These are phyloP conservation scores for Octopus bimaculoides DNA, from an alignment of 1,140 invertebrate species.

Conservation along the genomic window DNA sequence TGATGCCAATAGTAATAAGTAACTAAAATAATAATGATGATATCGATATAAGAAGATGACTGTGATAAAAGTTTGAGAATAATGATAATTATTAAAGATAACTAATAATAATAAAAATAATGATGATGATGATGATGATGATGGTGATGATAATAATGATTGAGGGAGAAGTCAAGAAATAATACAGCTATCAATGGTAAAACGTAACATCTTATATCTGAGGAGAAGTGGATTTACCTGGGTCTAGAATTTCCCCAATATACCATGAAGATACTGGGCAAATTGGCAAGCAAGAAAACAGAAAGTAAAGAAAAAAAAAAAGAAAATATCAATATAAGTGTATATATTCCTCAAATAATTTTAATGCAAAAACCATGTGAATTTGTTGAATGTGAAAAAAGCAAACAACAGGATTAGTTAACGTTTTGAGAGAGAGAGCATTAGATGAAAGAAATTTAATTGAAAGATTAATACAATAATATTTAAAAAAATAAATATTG, in stretches of 20 bases:
- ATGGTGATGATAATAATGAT: neutral
- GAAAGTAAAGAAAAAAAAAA: neutral
- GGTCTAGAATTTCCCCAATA: conserved; percentile 3
- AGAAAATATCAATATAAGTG: neutral
- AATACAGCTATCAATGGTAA: neutral
- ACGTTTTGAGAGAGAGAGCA: no score
- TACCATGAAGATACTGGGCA: conserved; percentile 10
- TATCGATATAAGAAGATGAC: no score
- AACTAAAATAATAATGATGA: no score
- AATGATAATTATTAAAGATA: no score
- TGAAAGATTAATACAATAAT: no score
- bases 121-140: neutral
- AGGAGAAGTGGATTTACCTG: conserved; percentile 8
- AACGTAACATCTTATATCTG: neutral
- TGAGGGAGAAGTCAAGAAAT: neutral
- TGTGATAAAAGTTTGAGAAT: no score
- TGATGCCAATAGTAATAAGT: no score
- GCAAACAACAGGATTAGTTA: no score
- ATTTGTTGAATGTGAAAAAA: no score
- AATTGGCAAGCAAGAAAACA: conserved; percentile 8
- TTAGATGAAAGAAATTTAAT: no score
- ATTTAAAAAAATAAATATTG: no score
- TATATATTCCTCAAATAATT: neutral
- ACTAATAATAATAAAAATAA: neutral
- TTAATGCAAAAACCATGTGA: no score